Evolutionary conservation across 1,140 invertebrate species (phyloP), one percentile per base, ranked within the genome.

Genomic region (Thaumetopoea pityocampa): DNA sequence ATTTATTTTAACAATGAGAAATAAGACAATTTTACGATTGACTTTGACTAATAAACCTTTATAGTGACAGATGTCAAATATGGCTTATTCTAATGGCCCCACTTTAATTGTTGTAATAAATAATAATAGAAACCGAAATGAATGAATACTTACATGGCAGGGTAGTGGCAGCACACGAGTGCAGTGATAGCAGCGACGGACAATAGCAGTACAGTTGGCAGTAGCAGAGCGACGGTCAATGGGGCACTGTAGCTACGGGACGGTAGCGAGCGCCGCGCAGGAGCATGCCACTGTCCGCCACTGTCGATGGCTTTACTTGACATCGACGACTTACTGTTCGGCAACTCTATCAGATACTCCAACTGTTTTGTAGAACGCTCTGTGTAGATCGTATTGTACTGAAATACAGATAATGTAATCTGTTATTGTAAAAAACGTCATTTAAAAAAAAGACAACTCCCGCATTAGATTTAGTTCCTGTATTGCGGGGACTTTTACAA

Each of bases 141-240:
- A n/a, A n/a, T n/a, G 15, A 11, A 40, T 64, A 90, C 93, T 94
- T 83, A 95, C 94, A 92, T 85, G 67, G 91, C 90, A 38, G 93
- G 91, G 61, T 92, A 90, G 47, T 93, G 89, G 38, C 94, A 90
- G 73, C 93, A 95, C 5, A 95, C 79, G 1, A 93, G 88, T 7
- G 91, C 88, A 3, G 92, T 92, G 0, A 95, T 66, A 2, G 92
- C 78, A 9, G 89, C 85, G 1, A 90, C 87, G 1, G 93, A 72
- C 8, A 94, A 59, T 7, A 93, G 63, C 53, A 95, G 83, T 10
- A 94, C 71, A 28, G 90, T 59, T 33, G 93, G 93, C 8, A 92
- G 83, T 7, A 92, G 87, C 27, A 94, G 88, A 0, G 92, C 90
- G 5, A 92, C 88, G 2, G 89, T 82, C 38, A 94, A 88, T 63